Conservation (phyloP, 1,140 invertebrate genomes). For the Pygmarrhopalites habei region DNA sequence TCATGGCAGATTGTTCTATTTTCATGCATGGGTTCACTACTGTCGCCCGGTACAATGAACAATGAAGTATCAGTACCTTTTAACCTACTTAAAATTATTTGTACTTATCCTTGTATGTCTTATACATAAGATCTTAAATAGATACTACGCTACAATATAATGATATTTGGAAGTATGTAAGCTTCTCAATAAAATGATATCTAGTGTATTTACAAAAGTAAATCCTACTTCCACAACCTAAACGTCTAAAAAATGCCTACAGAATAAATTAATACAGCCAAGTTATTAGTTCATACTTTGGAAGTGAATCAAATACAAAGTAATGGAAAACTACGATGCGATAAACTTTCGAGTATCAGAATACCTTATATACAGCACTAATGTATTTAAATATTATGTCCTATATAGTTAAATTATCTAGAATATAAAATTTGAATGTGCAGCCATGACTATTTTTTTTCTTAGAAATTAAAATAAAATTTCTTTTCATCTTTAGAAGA, state of each 20-base stretch:
- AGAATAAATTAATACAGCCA: neutral
- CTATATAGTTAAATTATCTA: too few species aligned
- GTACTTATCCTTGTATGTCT: too few species aligned
- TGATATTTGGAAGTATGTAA: neutral
- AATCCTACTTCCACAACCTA: neutral
- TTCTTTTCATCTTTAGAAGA: too few species aligned
- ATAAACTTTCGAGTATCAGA: too few species aligned
- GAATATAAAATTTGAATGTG: too few species aligned
- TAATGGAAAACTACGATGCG: neutral
- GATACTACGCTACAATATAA: neutral
- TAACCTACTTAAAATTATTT: conserved; percentile 5
- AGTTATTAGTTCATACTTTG: neutral
- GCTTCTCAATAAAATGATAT: neutral
- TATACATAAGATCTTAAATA: neutral
- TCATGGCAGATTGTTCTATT: conserved; percentile 23
- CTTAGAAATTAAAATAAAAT: too few species aligned
- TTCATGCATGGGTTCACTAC: conserved; percentile 35
- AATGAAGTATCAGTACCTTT: neutral
- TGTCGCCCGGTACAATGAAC: conserved; percentile 16
- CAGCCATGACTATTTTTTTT: too few species aligned
- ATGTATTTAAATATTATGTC: too few species aligned
- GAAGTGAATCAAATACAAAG: neutral
- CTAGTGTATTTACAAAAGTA: neutral
- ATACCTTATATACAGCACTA: too few species aligned
- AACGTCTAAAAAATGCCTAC: neutral